Percentiles rank a stretch among this genome's conserved stretches.
phyloP scores from a whole-genome alignment of 2,113 vertebrate species.

The Pteropus alecto region DNA sequence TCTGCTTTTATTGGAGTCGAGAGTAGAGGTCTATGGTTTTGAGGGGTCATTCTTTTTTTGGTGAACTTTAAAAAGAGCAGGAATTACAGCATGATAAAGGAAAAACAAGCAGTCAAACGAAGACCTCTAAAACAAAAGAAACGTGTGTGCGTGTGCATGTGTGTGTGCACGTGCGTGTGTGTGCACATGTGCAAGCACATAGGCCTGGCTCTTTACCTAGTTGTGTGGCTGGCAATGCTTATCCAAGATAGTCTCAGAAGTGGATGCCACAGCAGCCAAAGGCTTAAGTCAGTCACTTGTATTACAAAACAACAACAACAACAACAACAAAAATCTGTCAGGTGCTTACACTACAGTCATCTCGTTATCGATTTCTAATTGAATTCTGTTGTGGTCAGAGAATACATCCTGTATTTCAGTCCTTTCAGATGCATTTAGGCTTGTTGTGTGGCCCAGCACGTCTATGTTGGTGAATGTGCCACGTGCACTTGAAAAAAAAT shows the following conservation, averaged over 20 bases:
- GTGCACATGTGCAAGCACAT: too few relatives aligned
- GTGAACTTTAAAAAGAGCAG: not conserved
- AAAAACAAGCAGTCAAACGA: not conserved
- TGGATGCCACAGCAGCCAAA: not conserved
- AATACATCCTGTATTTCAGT: not conserved
- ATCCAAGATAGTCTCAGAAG: too few relatives aligned
- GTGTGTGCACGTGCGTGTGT: too few relatives aligned
- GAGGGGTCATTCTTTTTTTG: not conserved
- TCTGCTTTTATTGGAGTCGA: not conserved
- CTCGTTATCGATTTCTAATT: not conserved
- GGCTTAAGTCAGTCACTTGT: not conserved
- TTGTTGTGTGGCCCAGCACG: not conserved
- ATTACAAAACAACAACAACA: not conserved
- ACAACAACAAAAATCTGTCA: not conserved
- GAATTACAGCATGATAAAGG: not conserved
- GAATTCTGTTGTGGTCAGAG: not conserved
- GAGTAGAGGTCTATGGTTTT: not conserved
- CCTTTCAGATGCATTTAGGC: not conserved
- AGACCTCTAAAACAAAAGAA: not conserved
- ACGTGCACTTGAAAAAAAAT: too few relatives aligned
- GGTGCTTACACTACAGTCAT: not conserved
- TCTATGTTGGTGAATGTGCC: not conserved
- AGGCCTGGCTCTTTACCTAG: not conserved
- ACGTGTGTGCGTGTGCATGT: not conserved
- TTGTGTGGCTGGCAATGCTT: not conserved